Evolutionary conservation across 2,113 vertebrate genomes (phyloP).

Genomic region (Brienomyrus brachyistius): DNA sequence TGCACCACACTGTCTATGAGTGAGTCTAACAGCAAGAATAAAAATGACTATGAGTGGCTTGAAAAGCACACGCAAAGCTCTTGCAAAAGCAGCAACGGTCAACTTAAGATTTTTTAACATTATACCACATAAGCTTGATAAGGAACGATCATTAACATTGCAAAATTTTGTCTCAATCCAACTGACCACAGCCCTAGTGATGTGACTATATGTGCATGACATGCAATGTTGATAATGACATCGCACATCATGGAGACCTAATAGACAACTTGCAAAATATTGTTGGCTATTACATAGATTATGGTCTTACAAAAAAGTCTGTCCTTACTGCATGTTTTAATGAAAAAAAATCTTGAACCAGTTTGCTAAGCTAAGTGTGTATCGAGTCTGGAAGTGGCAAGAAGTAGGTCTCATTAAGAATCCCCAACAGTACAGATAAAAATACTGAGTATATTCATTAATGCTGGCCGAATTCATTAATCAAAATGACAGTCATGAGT

Average conservation of each 20-base stretch:
- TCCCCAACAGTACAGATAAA: constrained; percentile 23
- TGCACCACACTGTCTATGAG: neutral
- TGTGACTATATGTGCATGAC: neutral
- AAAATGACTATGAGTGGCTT: neutral
- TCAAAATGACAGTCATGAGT: constrained; percentile 28
- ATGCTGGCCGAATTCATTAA: constrained; percentile 23
- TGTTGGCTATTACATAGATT: neutral
- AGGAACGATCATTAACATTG: neutral
- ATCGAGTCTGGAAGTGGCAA: neutral
- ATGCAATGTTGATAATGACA: neutral
- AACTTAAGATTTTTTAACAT: neutral
- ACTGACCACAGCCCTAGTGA: neutral
- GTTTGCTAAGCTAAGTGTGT: constrained; percentile 13
- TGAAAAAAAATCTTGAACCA: constrained; percentile 10
- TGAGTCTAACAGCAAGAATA: neutral
- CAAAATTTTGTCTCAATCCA: neutral
- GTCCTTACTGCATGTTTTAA: constrained; percentile 1
- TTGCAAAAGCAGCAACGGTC: neutral
- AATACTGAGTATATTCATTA: constrained; percentile 25
- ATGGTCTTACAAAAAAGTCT: neutral
- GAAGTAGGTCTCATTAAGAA: constrained; percentile 15
- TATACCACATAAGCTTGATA: neutral
- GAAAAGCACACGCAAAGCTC: neutral
- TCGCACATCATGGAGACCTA: neutral
- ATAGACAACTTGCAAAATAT: neutral